Base-by-base conservation (phyloP, 1,140 invertebrate species). In the Argopecten irradians region DNA sequence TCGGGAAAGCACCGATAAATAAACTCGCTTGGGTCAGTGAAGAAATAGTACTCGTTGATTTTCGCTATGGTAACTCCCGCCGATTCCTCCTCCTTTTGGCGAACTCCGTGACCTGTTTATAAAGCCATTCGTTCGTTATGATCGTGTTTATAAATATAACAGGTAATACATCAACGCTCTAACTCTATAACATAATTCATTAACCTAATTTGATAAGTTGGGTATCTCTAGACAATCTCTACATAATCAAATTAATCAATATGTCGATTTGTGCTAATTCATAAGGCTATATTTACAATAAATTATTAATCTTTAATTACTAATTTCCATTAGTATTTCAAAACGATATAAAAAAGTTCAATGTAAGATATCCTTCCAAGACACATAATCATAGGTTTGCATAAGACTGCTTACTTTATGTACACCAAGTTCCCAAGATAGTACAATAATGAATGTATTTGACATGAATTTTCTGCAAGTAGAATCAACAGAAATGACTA, bases 21-120 rank as follows among this genome's bases (percentile, higher is more conserved):
- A 43, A 94, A 91, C 19, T 92, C 89, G 32, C 92, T 89, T 22
- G 93, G 91, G 46, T 93, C 91, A 0, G 93, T 93, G n/a, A 94
- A 41, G 84, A 93, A 94, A 87, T 90, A 94, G 88, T 92, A 94
- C 14, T 94, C 93, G 39, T 94, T 90, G 11, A 91, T 41, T 39
- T 85, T 41, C 0, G 19, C 43, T n/a, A 91, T 82, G 22, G 35
- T 71, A 11, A 36, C 11, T 2, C 88, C 90, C 28, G 71, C 39
- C 5, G 89, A 86, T 46, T 43, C n/a, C 39, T 83, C 46, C 83
- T 89, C 87, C 34, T 91, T 92, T 84, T 91, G 41, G 34, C 91
- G 46, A 5, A 89, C 83, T 43, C 84, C 88, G 41, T 90, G 84
- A 0, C 87, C 89, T 90, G n/a, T 87, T 87, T 16, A 84, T n/a